phyloP scores from a whole-genome alignment of 1,140 invertebrate species.

The Drosophila punjabiensis region DNA sequence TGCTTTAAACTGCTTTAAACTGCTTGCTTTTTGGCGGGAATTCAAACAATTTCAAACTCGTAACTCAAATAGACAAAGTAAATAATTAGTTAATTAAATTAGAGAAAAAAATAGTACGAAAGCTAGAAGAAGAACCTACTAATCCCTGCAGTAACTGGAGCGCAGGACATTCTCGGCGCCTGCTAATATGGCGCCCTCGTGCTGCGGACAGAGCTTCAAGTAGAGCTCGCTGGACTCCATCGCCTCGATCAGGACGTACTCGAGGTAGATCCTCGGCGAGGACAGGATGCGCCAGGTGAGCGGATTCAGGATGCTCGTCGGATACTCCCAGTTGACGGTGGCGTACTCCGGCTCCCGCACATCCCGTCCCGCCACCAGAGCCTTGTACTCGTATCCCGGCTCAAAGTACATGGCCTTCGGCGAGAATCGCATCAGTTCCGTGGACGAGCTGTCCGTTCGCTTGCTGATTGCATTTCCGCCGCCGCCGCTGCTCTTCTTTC shows the following conservation, averaged over 20 bases:
- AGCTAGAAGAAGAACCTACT: slow-evolving; percentile 2
- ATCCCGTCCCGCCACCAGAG: slow-evolving; percentile 89
- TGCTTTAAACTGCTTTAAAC: background rate
- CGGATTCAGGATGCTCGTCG: slow-evolving; percentile 92
- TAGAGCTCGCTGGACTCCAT: slow-evolving; percentile 87
- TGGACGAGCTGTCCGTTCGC: slow-evolving; percentile 67
- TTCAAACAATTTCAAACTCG: background rate
- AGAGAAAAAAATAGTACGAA: background rate
- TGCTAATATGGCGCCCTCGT: slow-evolving; percentile 86
- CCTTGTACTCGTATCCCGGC: slow-evolving; percentile 90
- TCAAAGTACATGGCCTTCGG: slow-evolving; percentile 87
- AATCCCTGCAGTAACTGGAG: slow-evolving; percentile 86
- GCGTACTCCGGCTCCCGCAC: slow-evolving; percentile 88
- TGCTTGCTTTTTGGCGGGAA: slow-evolving; percentile 4
- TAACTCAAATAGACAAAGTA: background rate
- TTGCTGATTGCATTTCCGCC: slow-evolving; percentile 60
- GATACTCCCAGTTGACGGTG: slow-evolving; percentile 91
- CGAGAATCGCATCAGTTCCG: slow-evolving; percentile 87
- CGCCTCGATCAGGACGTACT: slow-evolving; percentile 90
- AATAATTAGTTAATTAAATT: background rate
- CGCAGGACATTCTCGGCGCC: slow-evolving; percentile 86
- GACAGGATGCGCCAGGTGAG: slow-evolving; percentile 92
- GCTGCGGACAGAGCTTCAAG: slow-evolving; percentile 87
- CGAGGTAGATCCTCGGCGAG: slow-evolving; percentile 90
- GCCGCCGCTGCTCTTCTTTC: background rate